These are phyloP conservation scores for Loriculus beryllinus DNA, from an alignment of 2,797 vertebrate genomes.

Conservation along the genomic window DNA sequence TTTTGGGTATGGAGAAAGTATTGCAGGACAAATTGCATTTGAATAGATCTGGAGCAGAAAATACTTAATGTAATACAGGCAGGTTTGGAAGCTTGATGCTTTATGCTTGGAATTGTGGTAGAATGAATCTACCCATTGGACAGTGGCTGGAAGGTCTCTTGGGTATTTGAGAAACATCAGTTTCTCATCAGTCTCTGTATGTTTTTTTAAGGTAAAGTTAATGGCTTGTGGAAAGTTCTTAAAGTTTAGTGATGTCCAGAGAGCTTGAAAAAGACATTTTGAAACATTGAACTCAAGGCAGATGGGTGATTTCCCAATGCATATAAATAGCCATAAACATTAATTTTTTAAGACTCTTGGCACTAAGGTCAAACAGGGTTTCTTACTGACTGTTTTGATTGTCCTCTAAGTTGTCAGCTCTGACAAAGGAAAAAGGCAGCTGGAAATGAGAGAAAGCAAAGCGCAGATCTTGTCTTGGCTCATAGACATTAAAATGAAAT, in stretches of 20 bases:
- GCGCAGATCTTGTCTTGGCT: not conserved
- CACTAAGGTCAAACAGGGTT: not conserved
- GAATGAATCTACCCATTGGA: not conserved
- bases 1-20: slow-evolving; percentile 15
- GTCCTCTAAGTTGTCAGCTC: not conserved
- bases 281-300: not conserved
- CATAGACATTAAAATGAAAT: slow-evolving; percentile 36
- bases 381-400: not conserved
- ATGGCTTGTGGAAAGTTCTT: not conserved
- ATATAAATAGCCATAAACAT: slow-evolving; percentile 4
- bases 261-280: not conserved
- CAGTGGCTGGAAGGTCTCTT: not conserved
- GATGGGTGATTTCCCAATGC: not conserved
- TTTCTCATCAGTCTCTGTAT: slow-evolving; percentile 2
- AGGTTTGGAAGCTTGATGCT: not conserved
- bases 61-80: not conserved
- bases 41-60: slow-evolving; percentile 6
- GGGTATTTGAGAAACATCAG: not conserved
- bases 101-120: slow-evolving; percentile 31
- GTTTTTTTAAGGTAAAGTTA: not conserved
- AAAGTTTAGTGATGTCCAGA: not conserved
- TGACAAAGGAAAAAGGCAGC: not conserved
- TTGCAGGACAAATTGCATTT: slow-evolving; percentile 14
- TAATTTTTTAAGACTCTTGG: not conserved
- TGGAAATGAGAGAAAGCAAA: not conserved